Evolutionary conservation across 1,140 invertebrate species (phyloP), one percentile per base, ranked within the genome.

Genomic region (Drosophila simulans): DNA sequence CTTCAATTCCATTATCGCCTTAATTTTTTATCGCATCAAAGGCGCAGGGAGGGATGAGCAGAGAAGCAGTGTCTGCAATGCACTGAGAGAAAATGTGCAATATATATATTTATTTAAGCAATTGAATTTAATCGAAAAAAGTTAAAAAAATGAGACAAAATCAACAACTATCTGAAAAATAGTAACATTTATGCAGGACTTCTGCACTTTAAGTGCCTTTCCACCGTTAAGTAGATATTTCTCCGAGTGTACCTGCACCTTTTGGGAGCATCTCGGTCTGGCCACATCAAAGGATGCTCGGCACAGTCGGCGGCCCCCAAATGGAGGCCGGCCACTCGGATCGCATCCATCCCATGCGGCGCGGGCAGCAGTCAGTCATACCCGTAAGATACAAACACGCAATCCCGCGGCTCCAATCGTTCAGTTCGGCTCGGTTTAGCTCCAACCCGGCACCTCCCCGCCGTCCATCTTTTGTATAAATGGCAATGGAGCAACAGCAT

Each of bases 1-100:
- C 88, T 72, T 91, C 88, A 91, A 91, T 89, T 91, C 88, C 88
- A 91, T 91, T 91, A 91, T 91, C 88, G 88, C 88, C 89, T 91
- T 83, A 91, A 91, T 91, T 91, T 91, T 91, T 91, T 91, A 91
- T 91, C 83, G 89, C 73, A 84, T 90, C 88, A 90, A 77, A 80
- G 66, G 82, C 79, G 46, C 69, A 72, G 55, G 59, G 62, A 60
- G 60, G 59, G 51, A 69, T 40, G 48, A 57, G 53, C 60, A 48
- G 49, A 34, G 27, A 52, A 20, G 51, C 42, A 17, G 17, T 27
- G 25, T 37, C 37, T 42, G 64, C 10, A 2, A 17, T 13, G 22
- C 64, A 68, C 64, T 68, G 17, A 5, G 12, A 7, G 40, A 66
- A 66, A 13, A 10, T 4, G 0, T 2, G 17, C 13, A 11, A 3